Base-by-base conservation (phyloP, 2,888 invertebrate species). In the Cataglyphis cursor region DNA sequence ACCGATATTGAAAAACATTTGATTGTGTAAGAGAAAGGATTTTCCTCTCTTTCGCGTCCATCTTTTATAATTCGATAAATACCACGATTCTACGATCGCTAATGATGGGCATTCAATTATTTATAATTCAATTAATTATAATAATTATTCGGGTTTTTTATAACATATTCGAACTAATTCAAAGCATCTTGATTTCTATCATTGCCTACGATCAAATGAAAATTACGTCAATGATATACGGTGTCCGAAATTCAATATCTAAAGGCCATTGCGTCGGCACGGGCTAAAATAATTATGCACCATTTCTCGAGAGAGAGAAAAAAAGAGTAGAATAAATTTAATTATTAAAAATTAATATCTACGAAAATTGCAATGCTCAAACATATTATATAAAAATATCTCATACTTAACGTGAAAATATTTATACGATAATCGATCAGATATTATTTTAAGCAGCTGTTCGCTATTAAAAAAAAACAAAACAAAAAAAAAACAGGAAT, bases 1-100 rank as follows among this genome's bases (percentile, higher is more conserved):
- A 74, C 41, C 68, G 54, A 87, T 70, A 28, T 28, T 57, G 51
- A 76, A 85, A 24, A 62, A 68, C 35, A 51, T 35, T 31, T 12
- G 21, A 48, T 61, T 54, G 6, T 35, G 44, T 41, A 61, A 72
- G 21, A 51, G 21, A 51, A 54, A 31, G 54, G 35, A 83, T 68
- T 51, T n/a, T 8, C 8, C 31, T 62, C n/a, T 68, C 54, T 61
- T 44, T 44, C 72, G 59, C 59, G 59, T 35, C 21, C 64, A 35
- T 38, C 74, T 31, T 41, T 62, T 64, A 75, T 38, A 38, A 75
- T 76, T 51, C 5, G 48, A 76, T 66, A 66, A 76, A 66, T 66
- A 54, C 15, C 38, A 57, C 41, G 41, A 65, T 24, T 65, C 54
- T 31, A 41, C 38, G 21, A 12, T 38, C 24, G 15, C 41, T 41